Conservation (phyloP, 2,113 vertebrate genomes). For the Ivindomyrus marchei region DNA sequence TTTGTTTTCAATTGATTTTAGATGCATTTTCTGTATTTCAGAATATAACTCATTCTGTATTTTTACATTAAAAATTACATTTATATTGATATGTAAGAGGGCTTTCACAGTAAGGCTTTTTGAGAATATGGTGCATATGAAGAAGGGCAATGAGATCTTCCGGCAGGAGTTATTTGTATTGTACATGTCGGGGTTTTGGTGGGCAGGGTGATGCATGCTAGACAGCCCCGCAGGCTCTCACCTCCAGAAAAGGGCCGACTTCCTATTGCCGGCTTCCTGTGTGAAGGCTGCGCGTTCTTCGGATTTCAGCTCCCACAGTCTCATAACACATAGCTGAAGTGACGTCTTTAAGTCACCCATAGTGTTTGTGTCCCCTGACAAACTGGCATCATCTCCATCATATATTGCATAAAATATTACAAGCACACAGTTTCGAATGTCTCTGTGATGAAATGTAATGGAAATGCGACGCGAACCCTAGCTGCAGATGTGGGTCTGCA, state of each 20-base stretch:
- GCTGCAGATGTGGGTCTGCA: neutral
- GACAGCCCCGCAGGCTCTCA: no score
- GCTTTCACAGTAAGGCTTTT: neutral
- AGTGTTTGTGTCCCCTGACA: neutral
- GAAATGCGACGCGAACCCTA: neutral
- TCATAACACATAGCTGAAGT: neutral
- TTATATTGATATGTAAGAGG: neutral
- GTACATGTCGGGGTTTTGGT: neutral
- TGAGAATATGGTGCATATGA: neutral
- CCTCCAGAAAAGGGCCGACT: no score
- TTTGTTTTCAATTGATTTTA: neutral
- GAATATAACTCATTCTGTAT: neutral
- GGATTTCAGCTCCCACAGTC: neutral
- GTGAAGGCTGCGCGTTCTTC: neutral
- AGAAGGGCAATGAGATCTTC: neutral
- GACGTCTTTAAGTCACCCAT: no score
- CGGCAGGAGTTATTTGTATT: neutral
- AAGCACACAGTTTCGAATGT: neutral
- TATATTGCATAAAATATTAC: neutral
- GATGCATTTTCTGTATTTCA: neutral
- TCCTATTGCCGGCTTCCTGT: neutral
- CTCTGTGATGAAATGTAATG: neutral
- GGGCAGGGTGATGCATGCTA: neutral
- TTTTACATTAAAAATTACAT: neutral
- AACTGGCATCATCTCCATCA: neutral